These are phyloP conservation scores for Nibea coibor DNA, from an alignment of 2,113 vertebrate species.

Conservation along the genomic window DNA sequence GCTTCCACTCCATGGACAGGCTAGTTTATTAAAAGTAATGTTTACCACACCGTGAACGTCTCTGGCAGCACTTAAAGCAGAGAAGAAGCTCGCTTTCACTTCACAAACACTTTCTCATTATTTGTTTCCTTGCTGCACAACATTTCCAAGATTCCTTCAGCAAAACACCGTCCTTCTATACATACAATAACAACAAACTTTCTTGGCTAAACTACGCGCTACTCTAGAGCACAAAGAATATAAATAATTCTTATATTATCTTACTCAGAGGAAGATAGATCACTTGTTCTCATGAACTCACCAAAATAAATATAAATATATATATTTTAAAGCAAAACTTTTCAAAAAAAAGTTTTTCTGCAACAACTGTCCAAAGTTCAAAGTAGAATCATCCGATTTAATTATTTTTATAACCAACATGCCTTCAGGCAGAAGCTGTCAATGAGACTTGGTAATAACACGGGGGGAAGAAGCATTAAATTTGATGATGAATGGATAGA, in stretches of 20 bases:
- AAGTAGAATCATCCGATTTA: constrained; percentile 28
- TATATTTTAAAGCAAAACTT: background rate
- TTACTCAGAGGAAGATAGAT: background rate
- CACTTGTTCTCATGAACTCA: background rate
- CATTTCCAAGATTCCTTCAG: background rate
- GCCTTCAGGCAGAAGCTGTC: constrained; percentile 30
- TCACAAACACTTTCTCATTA: background rate
- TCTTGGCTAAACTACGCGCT: too few relatives aligned
- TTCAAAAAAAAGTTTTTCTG: background rate
- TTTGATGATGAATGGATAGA: constrained; percentile 14
- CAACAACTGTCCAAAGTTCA: constrained; percentile 31
- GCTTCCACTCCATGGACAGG: background rate
- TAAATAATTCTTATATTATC: background rate
- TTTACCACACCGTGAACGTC: background rate
- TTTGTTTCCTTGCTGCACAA: background rate
- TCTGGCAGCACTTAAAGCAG: background rate
- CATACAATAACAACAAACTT: too few relatives aligned
- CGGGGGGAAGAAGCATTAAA: background rate
- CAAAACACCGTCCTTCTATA: background rate
- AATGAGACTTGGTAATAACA: constrained; percentile 22
- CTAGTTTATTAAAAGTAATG: background rate
- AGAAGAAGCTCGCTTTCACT: background rate
- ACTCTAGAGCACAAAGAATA: background rate
- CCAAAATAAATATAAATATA: background rate
- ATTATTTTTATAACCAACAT: constrained; percentile 18